Percentiles rank a stretch among this genome's conserved stretches.
phyloP scores from a whole-genome alignment of 2,113 vertebrate genomes.

The Paralichthys olivaceus region DNA sequence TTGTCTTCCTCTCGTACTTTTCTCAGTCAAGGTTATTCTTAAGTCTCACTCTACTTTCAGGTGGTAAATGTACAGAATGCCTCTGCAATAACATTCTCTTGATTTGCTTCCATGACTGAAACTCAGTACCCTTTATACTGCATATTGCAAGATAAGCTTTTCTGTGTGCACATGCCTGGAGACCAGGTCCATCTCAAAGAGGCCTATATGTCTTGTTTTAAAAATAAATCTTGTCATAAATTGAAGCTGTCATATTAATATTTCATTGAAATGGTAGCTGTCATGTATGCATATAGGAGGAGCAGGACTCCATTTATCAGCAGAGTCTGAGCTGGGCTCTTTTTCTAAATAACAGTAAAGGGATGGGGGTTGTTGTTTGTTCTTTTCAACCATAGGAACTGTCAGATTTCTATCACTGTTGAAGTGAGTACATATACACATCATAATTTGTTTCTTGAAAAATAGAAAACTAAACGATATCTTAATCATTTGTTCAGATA shows the following conservation, averaged over 20 bases:
- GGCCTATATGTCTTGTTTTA: slow-evolving; percentile 23
- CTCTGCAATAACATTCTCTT: neutral
- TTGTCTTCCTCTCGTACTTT: slow-evolving; percentile 1
- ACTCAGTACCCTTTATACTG: neutral
- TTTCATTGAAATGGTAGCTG: slow-evolving; percentile 51
- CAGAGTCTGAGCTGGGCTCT: neutral
- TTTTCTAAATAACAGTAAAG: slow-evolving; percentile 1
- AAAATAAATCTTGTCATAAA: slow-evolving; percentile 55
- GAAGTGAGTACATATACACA: neutral
- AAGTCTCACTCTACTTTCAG: neutral
- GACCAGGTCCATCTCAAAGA: neutral
- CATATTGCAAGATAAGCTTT: neutral
- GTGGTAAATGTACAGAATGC: slow-evolving; percentile 16
- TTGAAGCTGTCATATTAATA: slow-evolving; percentile 52
- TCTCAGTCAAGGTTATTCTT: neutral
- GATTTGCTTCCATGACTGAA: neutral
- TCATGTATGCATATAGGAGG: slow-evolving; percentile 21
- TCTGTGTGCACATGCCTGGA: slow-evolving; percentile 14
- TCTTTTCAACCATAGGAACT: neutral
- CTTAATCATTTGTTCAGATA: neutral
- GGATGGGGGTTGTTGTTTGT: neutral
- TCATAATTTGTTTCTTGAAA: neutral
- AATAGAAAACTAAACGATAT: neutral
- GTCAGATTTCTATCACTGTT: neutral
- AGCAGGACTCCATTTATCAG: slow-evolving; percentile 25